phyloP scores from a whole-genome alignment of 2,113 vertebrate genomes.

The Dissostichus mawsoni region DNA sequence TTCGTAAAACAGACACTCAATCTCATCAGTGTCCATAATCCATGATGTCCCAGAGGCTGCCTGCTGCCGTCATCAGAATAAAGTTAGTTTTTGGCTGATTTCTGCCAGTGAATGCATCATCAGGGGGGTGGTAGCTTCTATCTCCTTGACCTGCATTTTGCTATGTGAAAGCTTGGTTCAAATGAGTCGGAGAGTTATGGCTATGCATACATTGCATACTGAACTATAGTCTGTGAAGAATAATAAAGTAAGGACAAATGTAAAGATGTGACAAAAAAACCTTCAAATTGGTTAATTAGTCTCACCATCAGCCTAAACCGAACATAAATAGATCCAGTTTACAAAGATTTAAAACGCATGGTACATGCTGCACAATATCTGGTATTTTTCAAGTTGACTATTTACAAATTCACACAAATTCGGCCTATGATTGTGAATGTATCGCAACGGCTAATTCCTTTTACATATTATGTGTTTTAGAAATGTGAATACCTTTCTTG shows the following conservation, averaged over 20 bases:
- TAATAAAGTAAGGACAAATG: too few relatives aligned
- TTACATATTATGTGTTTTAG: background rate
- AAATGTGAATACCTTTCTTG: background rate
- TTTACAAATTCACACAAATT: too few relatives aligned
- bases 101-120: conserved; percentile 61
- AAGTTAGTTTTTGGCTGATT: conserved; percentile 49
- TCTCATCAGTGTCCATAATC: conserved; percentile 63
- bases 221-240: background rate
- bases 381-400: background rate
- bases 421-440: background rate
- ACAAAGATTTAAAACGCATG: background rate
- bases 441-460: background rate
- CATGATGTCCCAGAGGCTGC: conserved; percentile 58
- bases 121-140: conserved; percentile 42
- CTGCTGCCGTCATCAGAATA: conserved; percentile 41
- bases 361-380: background rate
- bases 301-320: background rate
- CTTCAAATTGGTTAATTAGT: conserved; percentile 9
- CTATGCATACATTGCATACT: conserved; percentile 33
- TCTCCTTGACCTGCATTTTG: conserved; percentile 60
- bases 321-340: background rate
- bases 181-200: conserved; percentile 63
- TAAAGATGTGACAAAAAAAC: background rate
- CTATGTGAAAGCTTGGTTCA: conserved; percentile 16
- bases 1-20: conserved; percentile 31